Percentiles rank a stretch among this genome's conserved stretches.
phyloP scores from a whole-genome alignment of 1,140 invertebrate genomes.

The Telenomus remus region DNA sequence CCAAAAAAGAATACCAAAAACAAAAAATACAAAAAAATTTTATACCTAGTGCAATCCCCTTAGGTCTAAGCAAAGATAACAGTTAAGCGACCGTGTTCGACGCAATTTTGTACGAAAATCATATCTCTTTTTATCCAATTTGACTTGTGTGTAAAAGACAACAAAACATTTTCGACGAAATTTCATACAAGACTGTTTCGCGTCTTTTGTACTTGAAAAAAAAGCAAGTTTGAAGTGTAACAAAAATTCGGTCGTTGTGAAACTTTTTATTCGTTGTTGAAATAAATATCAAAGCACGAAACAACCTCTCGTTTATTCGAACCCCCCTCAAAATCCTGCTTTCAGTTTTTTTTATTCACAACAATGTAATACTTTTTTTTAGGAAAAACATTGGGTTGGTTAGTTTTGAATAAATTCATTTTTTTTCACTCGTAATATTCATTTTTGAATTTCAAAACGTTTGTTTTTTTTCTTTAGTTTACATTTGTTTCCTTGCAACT shows the following conservation, averaged over 20 bases:
- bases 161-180: background rate
- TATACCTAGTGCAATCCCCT: conserved; percentile 43
- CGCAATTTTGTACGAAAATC: conserved; percentile 19
- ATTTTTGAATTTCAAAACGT: too few species aligned
- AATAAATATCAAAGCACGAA: conserved; percentile 56
- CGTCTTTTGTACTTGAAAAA: conserved; percentile 46
- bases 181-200: conserved; percentile 12
- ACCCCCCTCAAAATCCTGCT: background rate
- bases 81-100: conserved; percentile 7
- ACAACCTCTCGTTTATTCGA: conserved; percentile 16
- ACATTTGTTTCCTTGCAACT: too few species aligned
- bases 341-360: too few species aligned
- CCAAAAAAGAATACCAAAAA: conserved; percentile 57
- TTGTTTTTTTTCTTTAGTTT: too few species aligned
- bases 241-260: conserved; percentile 48
- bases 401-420: too few species aligned
- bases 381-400: too few species aligned
- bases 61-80: conserved; percentile 36
- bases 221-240: conserved; percentile 27
- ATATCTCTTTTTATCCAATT: conserved; percentile 10
- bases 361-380: too few species aligned
- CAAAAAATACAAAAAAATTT: conserved; percentile 23
- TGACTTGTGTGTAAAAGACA: conserved; percentile 7
- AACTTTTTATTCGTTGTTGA: conserved; percentile 56
- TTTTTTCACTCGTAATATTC: too few species aligned